Percentiles rank a stretch among this genome's conserved stretches.
Evolutionary conservation across 2,797 vertebrate species (phyloP).

Genomic region (Lepidocolaptes lacrymiger): DNA sequence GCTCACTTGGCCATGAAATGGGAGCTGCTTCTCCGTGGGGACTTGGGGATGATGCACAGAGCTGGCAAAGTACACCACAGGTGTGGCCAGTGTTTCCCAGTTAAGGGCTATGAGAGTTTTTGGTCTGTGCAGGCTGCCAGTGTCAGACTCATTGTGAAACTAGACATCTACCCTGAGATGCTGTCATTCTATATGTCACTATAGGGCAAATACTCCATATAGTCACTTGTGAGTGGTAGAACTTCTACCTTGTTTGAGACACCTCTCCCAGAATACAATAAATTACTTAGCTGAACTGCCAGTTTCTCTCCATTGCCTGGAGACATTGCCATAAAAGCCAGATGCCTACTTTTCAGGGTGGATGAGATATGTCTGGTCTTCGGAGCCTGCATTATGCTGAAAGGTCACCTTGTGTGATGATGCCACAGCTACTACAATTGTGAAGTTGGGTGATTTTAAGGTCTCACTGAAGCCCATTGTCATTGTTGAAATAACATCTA

Average conservation of each 20-base stretch:
- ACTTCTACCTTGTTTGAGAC: neutral
- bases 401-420: neutral
- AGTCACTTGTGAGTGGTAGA: neutral
- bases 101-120: neutral
- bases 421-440: neutral
- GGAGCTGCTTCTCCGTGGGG: neutral
- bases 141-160: neutral
- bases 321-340: neutral
- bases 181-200: too few relatives aligned
- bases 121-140: neutral
- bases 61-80: neutral
- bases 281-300: neutral
- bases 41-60: neutral
- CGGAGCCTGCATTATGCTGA: neutral
- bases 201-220: neutral
- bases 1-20: neutral
- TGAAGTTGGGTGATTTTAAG: neutral
- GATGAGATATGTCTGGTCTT: neutral
- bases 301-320: neutral
- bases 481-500: neutral
- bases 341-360: neutral
- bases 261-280: neutral
- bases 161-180: neutral
- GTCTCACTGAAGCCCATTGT: neutral
- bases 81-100: neutral